Base-by-base conservation (phyloP, 2,113 vertebrate species). In the Trogon surrucura region DNA sequence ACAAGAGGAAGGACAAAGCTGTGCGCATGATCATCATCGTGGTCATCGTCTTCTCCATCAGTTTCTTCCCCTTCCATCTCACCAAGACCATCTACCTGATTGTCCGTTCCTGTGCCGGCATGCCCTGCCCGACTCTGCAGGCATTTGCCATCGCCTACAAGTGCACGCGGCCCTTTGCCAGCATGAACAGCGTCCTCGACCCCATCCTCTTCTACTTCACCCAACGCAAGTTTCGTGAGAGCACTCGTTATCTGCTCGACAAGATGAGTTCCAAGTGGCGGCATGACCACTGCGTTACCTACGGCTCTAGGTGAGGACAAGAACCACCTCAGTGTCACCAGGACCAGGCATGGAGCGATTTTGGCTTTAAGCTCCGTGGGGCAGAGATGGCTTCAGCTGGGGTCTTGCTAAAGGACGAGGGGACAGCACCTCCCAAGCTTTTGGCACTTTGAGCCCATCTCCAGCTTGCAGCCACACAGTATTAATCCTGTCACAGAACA, bases 151-250 rank as follows among this genome's bases (percentile, higher is more conserved):
- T 99, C 1, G 97, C 99, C 81, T 99, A 99, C 93, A 99, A 99
- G 94, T 97, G 98, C 97, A 99, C 99, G 0, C 95, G 99, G 77
- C 99, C 99, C 6, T 99, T 99, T 0, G 99, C 99, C 96, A 99
- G 99, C 89, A 99, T 99, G 98, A 99, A 99, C 98, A 99, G 99
- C 1, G 98, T 99, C 25, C 97, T 99, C 3, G 99, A 99, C 66
- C 99, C 99, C 38, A 99, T 99, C 88, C 98, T 99, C 78, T 99
- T 99, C 97, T 99, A 99, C 95, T 99, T 99, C 96, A 99, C 99
- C 1, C 98, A 99, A 60, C 98, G 98, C 69, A 99, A 98, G 78
- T 99, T 99, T 84, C 98, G 98, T 0, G 97, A 72, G 84, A 98
- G 98, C 93, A 99, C 99, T 2, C 97, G 96, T 1, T 97, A 95